Percentiles rank a stretch among this genome's conserved stretches.
phyloP scores from a whole-genome alignment of 2,113 vertebrate genomes.

The Ochotona curzoniae region DNA sequence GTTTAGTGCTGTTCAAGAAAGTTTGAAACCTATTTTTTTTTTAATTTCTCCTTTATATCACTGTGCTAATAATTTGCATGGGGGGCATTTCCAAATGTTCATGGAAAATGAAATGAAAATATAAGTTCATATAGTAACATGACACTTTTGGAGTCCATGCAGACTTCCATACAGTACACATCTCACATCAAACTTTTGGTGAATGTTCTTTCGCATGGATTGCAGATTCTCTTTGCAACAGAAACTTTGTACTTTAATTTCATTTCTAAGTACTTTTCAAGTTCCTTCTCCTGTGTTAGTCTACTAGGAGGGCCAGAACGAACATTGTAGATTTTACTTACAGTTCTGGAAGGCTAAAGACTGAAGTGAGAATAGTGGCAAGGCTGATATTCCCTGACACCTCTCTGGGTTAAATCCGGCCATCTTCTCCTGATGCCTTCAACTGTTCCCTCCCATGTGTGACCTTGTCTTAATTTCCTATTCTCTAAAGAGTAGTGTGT shows the following conservation, averaged over 20 bases:
- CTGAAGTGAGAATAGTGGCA: background rate
- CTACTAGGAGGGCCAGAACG: background rate
- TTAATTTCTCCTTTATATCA: background rate
- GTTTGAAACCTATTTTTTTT: background rate
- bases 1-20: too few species aligned
- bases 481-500: background rate
- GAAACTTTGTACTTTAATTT: too few species aligned
- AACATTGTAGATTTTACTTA: background rate
- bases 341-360: background rate
- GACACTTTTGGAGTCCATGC: too few species aligned
- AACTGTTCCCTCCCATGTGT: background rate
- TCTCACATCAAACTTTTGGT: too few species aligned
- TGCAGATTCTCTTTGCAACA: too few species aligned
- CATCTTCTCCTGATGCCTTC: background rate
- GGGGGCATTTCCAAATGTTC: too few species aligned
- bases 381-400: background rate
- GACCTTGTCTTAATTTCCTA: background rate
- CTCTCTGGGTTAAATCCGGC: background rate
- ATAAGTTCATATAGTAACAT: too few species aligned
- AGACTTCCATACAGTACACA: too few species aligned
- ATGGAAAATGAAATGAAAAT: too few species aligned
- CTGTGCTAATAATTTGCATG: background rate
- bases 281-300: background rate
- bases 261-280: too few species aligned
- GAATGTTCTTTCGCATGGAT: too few species aligned